Percentiles rank a stretch among this genome's conserved stretches.
Evolutionary conservation across 2,888 invertebrate species (phyloP).

Genomic region (Oxycera nigricornis): DNA sequence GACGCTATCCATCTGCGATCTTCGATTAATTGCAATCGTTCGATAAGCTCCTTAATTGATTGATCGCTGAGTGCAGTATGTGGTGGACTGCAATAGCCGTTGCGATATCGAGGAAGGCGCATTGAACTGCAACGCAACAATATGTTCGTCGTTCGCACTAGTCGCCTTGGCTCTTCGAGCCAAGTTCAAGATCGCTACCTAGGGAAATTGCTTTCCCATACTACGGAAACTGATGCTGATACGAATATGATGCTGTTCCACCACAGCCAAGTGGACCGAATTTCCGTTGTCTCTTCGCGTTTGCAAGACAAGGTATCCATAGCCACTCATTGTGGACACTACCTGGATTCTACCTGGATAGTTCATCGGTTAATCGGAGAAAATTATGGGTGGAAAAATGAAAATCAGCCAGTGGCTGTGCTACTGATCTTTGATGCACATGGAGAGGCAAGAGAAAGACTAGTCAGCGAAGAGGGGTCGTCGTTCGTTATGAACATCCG

Average conservation of each 20-base stretch:
- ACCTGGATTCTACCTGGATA: too few relatives aligned
- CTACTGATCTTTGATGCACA: background rate
- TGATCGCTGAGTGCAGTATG: background rate
- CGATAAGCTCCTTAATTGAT: background rate
- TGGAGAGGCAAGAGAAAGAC: background rate
- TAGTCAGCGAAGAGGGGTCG: slow-evolving; percentile 26
- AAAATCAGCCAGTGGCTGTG: slow-evolving; percentile 2
- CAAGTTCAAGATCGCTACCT: slow-evolving; percentile 32
- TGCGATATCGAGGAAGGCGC: too few relatives aligned
- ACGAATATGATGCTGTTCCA: background rate
- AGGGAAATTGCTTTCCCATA: slow-evolving; percentile 18
- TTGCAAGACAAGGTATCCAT: background rate
- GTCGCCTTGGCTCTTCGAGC: background rate
- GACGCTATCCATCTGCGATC: too few relatives aligned
- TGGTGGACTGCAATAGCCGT: background rate
- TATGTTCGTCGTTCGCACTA: too few relatives aligned
- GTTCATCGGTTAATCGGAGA: slow-evolving; percentile 7
- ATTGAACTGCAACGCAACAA: too few relatives aligned
- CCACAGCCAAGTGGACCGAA: background rate
- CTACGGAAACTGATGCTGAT: background rate
- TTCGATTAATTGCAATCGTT: too few relatives aligned
- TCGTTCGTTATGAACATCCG: slow-evolving; percentile 20
- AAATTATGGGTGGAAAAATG: slow-evolving; percentile 21
- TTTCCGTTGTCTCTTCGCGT: background rate
- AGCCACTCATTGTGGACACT: background rate